Conservation (phyloP, 2,113 vertebrate genomes). For the Cynocephalus volans region DNA sequence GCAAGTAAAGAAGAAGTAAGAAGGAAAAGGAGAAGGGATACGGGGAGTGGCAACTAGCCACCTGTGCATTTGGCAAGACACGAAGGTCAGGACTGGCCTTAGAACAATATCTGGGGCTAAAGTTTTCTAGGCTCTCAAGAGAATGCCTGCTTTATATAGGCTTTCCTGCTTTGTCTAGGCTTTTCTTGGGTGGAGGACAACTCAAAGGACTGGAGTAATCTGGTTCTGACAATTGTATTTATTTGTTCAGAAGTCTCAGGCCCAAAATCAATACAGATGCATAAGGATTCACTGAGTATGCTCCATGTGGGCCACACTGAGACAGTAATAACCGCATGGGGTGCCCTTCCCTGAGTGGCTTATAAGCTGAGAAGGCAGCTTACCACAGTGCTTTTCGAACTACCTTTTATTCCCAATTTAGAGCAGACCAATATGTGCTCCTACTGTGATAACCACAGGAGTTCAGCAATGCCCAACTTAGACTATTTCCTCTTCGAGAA, state of each 20-base stretch:
- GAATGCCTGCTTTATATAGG: background rate
- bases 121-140: background rate
- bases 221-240: background rate
- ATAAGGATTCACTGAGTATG: background rate
- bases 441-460: too few species aligned
- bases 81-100: background rate
- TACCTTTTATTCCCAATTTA: background rate
- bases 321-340: accelerated
- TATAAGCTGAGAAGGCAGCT: background rate
- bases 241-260: background rate
- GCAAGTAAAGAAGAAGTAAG: conserved; percentile 4
- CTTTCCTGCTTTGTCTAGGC: background rate
- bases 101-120: background rate
- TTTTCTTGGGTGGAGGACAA: background rate
- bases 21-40: background rate
- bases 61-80: background rate
- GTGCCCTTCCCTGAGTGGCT: background rate
- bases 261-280: background rate
- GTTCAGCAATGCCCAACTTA: background rate
- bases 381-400: background rate
- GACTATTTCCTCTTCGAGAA: background rate
- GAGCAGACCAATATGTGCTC: background rate
- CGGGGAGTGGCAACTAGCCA: background rate
- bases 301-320: accelerated
- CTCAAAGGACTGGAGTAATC: background rate